Evolutionary conservation across 2,888 invertebrate species (phyloP).

Genomic region (Amblyteles armatorius): DNA sequence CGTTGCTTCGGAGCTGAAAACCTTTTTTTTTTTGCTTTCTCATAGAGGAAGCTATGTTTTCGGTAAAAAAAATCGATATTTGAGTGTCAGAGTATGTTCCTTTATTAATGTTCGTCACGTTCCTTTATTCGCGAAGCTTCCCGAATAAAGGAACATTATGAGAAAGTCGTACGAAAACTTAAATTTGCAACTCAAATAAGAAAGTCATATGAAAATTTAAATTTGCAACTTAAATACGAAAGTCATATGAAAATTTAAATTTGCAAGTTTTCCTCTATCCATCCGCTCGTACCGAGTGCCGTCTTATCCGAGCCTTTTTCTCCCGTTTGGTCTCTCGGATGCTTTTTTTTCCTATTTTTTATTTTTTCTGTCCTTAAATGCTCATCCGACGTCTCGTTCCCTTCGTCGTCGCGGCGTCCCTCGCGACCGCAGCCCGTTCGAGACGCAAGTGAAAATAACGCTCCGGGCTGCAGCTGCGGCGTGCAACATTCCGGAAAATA

Average conservation of each 20-base stretch:
- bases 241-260: too few species aligned
- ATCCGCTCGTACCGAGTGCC: not conserved
- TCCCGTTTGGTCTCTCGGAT: not conserved
- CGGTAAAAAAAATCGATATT: too few species aligned
- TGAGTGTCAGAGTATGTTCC: too few species aligned
- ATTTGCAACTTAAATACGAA: too few species aligned
- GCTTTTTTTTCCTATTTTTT: not conserved
- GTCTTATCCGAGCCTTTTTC: not conserved
- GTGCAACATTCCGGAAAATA: constrained; percentile 41
- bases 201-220: too few species aligned
- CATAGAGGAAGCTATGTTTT: too few species aligned
- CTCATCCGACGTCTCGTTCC: not conserved
- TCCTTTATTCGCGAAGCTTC: too few species aligned
- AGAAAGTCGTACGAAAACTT: too few species aligned
- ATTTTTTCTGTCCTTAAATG: not conserved
- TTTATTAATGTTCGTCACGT: too few species aligned
- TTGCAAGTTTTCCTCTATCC: too few species aligned
- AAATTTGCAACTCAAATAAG: too few species aligned
- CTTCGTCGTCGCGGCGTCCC: constrained; percentile 23
- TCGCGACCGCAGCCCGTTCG: constrained; percentile 17
- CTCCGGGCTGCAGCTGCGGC: constrained; percentile 5
- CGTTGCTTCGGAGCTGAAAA: not conserved
- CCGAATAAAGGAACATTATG: too few species aligned
- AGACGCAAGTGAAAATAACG: constrained; percentile 39
- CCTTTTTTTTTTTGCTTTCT: constrained; percentile 5